Evolutionary conservation across 2,113 vertebrate genomes (phyloP).

Genomic region (Anarhynchus alexandrinus): DNA sequence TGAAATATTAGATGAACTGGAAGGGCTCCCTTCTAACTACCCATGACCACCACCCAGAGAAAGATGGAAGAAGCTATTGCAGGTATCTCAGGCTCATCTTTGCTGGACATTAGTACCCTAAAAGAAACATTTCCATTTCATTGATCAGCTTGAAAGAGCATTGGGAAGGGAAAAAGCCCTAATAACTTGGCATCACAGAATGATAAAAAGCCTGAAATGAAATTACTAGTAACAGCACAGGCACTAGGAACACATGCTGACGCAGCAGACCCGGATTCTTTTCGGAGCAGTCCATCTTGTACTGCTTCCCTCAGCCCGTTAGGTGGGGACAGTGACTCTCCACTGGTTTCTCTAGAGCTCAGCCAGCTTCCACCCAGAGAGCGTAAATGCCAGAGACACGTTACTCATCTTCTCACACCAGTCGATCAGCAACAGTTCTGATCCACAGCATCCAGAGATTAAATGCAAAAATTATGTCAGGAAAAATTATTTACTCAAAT

Average conservation of each 20-base stretch:
- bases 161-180: not conserved
- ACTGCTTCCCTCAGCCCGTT: not conserved
- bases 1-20: not conserved
- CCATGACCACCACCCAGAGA: accelerated
- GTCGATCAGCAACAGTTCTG: not conserved
- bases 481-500: not conserved
- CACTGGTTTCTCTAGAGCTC: not conserved
- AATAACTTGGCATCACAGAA: not conserved
- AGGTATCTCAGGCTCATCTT: not conserved
- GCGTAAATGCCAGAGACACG: not conserved
- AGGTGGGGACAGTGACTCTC: not conserved
- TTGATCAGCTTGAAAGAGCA: not conserved
- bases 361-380: not conserved
- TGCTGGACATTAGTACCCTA: not conserved
- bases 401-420: not conserved
- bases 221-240: not conserved
- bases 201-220: not conserved
- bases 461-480: not conserved
- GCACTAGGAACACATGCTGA: accelerated
- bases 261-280: not conserved
- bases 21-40: not conserved
- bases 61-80: not conserved
- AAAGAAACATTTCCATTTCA: not conserved
- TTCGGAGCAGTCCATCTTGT: not conserved
- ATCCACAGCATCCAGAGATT: not conserved